Evolutionary conservation across 2,113 vertebrate genomes (phyloP), one percentile per base, ranked within the genome.

Genomic region (Eublepharis macularius): DNA sequence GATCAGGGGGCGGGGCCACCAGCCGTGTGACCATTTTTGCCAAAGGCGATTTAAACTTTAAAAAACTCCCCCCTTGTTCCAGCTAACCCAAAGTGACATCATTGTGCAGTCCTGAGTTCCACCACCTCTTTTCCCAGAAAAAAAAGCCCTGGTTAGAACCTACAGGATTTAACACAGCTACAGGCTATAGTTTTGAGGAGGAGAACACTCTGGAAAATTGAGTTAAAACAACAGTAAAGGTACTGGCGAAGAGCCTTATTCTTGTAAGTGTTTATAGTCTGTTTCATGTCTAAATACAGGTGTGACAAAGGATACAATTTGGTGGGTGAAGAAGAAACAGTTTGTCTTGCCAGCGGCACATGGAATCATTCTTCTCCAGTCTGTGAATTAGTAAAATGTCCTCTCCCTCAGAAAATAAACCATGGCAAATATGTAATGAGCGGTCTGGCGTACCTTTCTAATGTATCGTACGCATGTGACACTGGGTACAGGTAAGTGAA

Each of bases 401-500:
- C 97, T 21, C 93, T 81, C 10, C 98, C 97, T 0, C 96, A 95
- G 45, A 79, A 84, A 45, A 96, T 98, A 76, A 93, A 87, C 43
- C 95, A 98, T 47, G 98, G 97, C 49, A 95, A 95, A 85, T 97
- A 97, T 84, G 89, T 77, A 29, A 74, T 98, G 45, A 96, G 86
- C 77, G 97, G 97, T 36, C 95, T 96, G 73, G 96, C 96, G 14
- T 99, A 98, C 88, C 96, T 97, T 89, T 98, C 98, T 43, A 97
- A 93, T 41, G 95, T 96, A 2, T 96, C 93, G 0, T 99, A 99
- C 85, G 96, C 88, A 8, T 99, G 99, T 87, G 90, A 95, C 34
- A 95, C 91, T 29, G 99, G 98, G 91, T 99, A 98, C 94, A 98
- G 98, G 99, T 99, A 98, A 96, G 60, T 41, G 63, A 78, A 24